These are phyloP conservation scores for Brenthis ino DNA, from an alignment of 2,888 invertebrate species.

Conservation along the genomic window DNA sequence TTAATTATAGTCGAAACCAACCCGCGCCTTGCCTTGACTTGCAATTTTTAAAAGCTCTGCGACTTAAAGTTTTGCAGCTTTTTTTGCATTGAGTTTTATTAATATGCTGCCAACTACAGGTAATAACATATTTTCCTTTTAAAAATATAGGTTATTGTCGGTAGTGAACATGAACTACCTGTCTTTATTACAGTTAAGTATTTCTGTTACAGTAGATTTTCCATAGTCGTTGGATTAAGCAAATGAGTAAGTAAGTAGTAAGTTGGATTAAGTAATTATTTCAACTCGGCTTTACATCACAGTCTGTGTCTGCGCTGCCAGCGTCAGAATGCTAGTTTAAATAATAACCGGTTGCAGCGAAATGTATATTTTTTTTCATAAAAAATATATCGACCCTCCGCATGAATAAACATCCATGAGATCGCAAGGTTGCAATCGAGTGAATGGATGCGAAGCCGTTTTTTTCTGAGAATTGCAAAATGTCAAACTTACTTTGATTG, in stretches of 20 bases:
- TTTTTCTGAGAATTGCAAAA: conserved; percentile 7
- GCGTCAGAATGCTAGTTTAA: conserved; percentile 7
- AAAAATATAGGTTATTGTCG: too few species aligned
- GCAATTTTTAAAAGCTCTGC: background rate
- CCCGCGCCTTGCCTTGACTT: conserved; percentile 6
- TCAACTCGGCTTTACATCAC: conserved; percentile 16
- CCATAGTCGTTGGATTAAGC: background rate
- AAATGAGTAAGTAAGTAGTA: background rate
- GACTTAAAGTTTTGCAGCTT: background rate
- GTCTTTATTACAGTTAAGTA: background rate
- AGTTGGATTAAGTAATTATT: conserved; percentile 24
- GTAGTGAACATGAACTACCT: background rate
- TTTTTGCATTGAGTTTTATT: too few species aligned
- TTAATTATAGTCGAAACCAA: conserved; percentile 7
- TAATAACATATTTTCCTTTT: too few species aligned
- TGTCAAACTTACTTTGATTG: conserved; percentile 13
- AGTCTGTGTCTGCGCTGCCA: conserved; percentile 3
- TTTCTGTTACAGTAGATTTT: too few species aligned
- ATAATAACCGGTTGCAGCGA: conserved; percentile 26
- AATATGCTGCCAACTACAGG: too few species aligned
- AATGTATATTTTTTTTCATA: conserved; percentile 23
- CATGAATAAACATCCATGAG: conserved; percentile 21
- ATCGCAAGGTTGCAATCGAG: conserved; percentile 18
- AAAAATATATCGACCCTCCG: conserved; percentile 18
- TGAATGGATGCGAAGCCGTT: conserved; percentile 14